Conservation (phyloP, 2,888 invertebrate species). For the Torymus aiolomorphi region DNA sequence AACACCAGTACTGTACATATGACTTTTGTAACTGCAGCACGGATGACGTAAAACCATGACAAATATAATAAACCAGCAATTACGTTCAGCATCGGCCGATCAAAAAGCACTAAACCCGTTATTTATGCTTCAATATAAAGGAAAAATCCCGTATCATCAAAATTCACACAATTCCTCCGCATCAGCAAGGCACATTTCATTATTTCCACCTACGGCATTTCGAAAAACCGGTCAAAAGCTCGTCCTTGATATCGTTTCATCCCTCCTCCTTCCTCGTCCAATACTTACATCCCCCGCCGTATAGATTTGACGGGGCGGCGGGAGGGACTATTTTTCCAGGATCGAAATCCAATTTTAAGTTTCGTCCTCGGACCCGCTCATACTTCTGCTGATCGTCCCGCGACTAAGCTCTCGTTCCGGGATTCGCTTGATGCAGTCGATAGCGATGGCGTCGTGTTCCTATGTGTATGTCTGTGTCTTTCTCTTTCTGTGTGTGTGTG, state of each 20-base stretch:
- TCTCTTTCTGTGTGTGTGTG: not conserved
- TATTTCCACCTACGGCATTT: too few relatives aligned
- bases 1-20: too few relatives aligned
- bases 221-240: not conserved
- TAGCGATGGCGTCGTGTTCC: not conserved
- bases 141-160: too few relatives aligned
- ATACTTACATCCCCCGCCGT: conserved; percentile 5
- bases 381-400: conserved; percentile 30
- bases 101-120: too few relatives aligned
- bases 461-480: too few relatives aligned
- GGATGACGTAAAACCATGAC: too few relatives aligned
- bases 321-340: conserved; percentile 36
- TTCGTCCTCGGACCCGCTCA: conserved; percentile 37
- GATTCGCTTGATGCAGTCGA: conserved; percentile 19
- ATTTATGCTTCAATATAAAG: too few relatives aligned
- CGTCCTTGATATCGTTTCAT: conserved; percentile 12
- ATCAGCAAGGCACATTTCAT: too few relatives aligned
- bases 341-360: conserved; percentile 58
- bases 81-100: too few relatives aligned
- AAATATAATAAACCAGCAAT: too few relatives aligned
- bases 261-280: not conserved
- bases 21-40: too few relatives aligned
- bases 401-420: conserved; percentile 19
- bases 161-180: too few relatives aligned
- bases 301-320: conserved; percentile 1